Base-by-base conservation (phyloP, 2,797 vertebrate genomes). In the Arremon brunneinucha region DNA sequence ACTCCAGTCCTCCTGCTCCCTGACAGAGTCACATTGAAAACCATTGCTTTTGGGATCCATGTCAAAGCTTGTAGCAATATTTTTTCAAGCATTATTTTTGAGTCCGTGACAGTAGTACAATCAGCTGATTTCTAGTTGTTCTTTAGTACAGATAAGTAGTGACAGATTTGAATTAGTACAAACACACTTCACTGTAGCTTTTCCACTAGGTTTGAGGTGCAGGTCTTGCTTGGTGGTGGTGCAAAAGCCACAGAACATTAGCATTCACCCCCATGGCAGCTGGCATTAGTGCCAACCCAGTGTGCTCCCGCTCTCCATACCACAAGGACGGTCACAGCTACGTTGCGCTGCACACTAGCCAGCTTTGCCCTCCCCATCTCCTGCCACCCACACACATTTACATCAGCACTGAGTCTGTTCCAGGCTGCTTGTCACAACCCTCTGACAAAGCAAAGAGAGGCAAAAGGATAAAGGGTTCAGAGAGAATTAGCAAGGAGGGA, bases 341-440 rank as follows among this genome's bases (percentile, higher is more conserved):
- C 0, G 0, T 0, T 49, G 27, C 67, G 56, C 68, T 72, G 41
- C 4, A 4, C 1, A 0, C 14, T 24, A 30, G 32, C 20, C 0
- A 1, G 70, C 62, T 80, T 59, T 0, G 0, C 52, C 34, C 35
- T 74, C 67, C 59, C 24, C 32, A 26, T 22, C 41, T 57, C 56
- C 53, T 86, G 19, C 57, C 46, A 71, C 69, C 37, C 68, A 52
- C 60, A 11, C 0, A 1, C 21, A 30, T 52, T 65, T 23, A 81
- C 24, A 55, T 59, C n/a, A 67, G 55, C 59, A 41, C n/a, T 4
- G 41, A 89, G 35, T 47, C 67, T 72, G 34, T 35, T 87, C 47
- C 81, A 78, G 63, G 23, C 67, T 76, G 34, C 63, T 72, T 53
- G 59, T 67, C 71, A 87, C 75, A 74, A 37, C 55, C 14, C 87